These are phyloP conservation scores for Orchestia grillus DNA, from an alignment of 1,140 invertebrate genomes.

Conservation along the genomic window DNA sequence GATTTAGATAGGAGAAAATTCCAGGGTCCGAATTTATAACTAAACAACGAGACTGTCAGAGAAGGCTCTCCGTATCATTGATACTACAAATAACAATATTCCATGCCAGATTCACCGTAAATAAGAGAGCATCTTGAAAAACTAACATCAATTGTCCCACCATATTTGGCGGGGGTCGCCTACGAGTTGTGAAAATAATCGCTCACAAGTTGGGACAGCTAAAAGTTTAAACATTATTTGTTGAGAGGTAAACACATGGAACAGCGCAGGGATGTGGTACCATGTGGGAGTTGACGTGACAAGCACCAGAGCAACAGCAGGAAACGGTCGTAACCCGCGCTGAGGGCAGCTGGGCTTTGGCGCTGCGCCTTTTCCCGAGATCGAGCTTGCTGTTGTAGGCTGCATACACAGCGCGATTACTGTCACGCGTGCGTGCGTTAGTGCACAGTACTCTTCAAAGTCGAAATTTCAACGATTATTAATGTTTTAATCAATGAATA, in stretches of 20 bases:
- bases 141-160: no score
- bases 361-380: background rate
- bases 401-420: background rate
- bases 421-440: background rate
- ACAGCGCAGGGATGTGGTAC: background rate
- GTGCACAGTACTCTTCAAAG: background rate
- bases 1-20: no score
- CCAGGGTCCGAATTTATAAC: no score
- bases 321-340: no score
- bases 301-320: background rate
- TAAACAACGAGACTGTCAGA: no score
- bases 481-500: background rate
- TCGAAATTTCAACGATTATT: background rate
- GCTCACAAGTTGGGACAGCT: background rate
- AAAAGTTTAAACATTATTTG: background rate
- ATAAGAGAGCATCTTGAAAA: no score
- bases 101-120: no score
- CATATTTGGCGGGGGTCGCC: no score
- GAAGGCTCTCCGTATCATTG: no score
- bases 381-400: background rate
- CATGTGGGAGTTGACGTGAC: background rate
- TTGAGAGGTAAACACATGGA: background rate
- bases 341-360: no score
- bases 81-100: no score
- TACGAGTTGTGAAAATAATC: no score